Base-by-base conservation (phyloP, 2,888 invertebrate genomes). In the Tachystola acroxantha region DNA sequence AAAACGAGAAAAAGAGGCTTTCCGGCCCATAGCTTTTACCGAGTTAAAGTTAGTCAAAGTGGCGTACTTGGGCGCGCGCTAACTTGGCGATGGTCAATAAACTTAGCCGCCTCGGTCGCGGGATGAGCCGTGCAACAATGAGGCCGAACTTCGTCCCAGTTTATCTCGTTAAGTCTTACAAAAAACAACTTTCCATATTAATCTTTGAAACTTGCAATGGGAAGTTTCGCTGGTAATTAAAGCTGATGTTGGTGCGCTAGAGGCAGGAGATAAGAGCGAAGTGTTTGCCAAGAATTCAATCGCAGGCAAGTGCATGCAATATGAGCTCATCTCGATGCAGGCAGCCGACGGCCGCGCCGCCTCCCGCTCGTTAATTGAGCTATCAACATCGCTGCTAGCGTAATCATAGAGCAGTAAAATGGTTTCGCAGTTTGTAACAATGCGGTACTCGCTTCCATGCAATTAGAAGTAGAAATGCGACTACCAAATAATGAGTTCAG, bases 21-120 rank as follows among this genome's bases (percentile, higher is more conserved):
- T 64, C 55, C 59, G 65, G 64, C 64, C 65, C 66, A 64, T 70
- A 70, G 73, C 76, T 74, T 73, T 78, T 70, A 71, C 69, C 53
- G 58, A 76, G 77, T 75, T 73, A 69, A 76, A 79, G 71, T 79
- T 74, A 68, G 60, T 73, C 71, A 75, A 80, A 81, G 74, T 70
- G 67, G 71, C 67, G 65, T 62, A 66, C 72, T 70, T 64, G 52
- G 63, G 59, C 53, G 53, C 57, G 63, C 59, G 69, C 65, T 66
- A 68, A 73, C 60, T 76, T 71, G 58, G 73, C 55, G 65, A 65
- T 80, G 77, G 79, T 73, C 77, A 78, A 79, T 76, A 81, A 77
- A 81, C 69, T 76, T 71, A 62, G 66, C 60, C 56, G 55, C 55
- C 57, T 57, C 60, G 62, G 4, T 25, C 58, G 48, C 52, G 64